Conservation (phyloP, 2,888 invertebrate species). For the Loripinus fragilis region DNA sequence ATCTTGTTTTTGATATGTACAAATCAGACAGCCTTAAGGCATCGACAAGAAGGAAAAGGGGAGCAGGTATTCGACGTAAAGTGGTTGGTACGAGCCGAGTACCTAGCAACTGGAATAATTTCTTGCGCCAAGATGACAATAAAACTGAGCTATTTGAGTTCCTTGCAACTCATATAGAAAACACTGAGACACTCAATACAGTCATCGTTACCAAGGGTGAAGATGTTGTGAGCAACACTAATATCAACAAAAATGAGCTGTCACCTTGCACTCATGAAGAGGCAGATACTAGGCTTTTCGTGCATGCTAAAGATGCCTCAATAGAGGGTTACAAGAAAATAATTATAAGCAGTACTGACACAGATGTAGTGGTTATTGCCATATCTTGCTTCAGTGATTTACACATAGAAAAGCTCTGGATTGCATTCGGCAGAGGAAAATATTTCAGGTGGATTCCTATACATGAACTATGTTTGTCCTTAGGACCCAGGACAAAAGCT, state of each 20-base stretch:
- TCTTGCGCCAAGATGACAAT: not conserved
- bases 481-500: not conserved
- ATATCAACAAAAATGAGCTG: no score
- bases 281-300: no score
- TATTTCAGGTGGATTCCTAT: not conserved
- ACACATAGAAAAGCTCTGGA: not conserved
- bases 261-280: no score
- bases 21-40: not conserved
- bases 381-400: not conserved
- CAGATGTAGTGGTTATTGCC: not conserved
- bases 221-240: no score
- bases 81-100: not conserved
- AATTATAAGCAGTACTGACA: not conserved
- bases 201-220: no score
- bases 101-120: not conserved
- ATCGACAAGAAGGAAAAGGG: not conserved
- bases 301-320: no score
- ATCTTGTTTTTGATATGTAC: not conserved
- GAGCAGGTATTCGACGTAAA: not conserved
- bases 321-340: not conserved
- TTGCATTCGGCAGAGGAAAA: not conserved
- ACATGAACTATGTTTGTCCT: not conserved
- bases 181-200: no score
- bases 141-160: not conserved
- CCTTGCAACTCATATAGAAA: not conserved